Evolutionary conservation across 2,797 vertebrate species (phyloP), one percentile per base, ranked within the genome.

Genomic region (Morelia viridis): DNA sequence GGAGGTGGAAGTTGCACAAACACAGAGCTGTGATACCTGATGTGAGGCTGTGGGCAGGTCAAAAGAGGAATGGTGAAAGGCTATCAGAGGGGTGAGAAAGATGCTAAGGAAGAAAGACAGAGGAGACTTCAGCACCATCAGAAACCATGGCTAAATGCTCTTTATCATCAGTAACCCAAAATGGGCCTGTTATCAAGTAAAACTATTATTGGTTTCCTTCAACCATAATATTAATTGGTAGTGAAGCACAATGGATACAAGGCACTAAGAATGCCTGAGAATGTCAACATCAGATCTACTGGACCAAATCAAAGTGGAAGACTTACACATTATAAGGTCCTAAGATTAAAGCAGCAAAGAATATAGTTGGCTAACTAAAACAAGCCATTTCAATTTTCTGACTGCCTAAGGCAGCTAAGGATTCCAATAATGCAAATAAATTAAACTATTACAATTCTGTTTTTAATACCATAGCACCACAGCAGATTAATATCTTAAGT

Each of bases 41-140:
- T 60, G 0, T 93, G 95, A 97, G 96, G 95, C 96, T 93, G 96
- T 94, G 93, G 94, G 96, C n/a, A 97, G 97, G 97, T 99, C 99
- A 99, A 98, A 99, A 99, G 97, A 99, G 99, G 98, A 99, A 99
- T 97, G 99, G 99, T 97, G 99, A 99, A 96, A 99, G 99, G 96
- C 98, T 98, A 98, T 99, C 99, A 98, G 99, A 98, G 96, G 99
- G 98, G 97, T 99, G 98, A 96, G 98, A 98, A 97, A 98, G 98
- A 98, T 99, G 98, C 96, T 97, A 98, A 98, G 97, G 97, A 97
- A 95, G 97, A 98, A 98, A 97, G 94, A 97, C 62, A 98, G 90
- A 97, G 95, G 71, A 96, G 89, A 95, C 93, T 94, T 57, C 92
- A 96, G 93, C 64, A 88, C 92, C 93, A 92, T 80, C 94, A 93